Evolutionary conservation across 2,888 invertebrate species (phyloP), one percentile per base, ranked within the genome.

Genomic region (Ethmia dodecea): DNA sequence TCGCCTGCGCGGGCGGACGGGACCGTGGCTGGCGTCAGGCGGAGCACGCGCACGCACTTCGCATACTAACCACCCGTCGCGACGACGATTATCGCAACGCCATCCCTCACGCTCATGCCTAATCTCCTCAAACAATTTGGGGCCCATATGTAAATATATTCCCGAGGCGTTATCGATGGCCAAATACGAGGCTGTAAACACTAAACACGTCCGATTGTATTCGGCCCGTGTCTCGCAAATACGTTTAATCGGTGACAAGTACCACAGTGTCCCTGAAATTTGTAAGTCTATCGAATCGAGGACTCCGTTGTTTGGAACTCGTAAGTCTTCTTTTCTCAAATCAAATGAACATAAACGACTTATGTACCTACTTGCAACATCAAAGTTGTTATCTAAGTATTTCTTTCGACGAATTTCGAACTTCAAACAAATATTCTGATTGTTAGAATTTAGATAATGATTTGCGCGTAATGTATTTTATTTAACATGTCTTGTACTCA

Each of bases 61-160:
- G 86, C 77, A 86, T 84, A 84, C 81, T 84, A 86, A 84, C 71
- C 69, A 57, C 71, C 51, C 49, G 65, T 52, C 71, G 71, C 71
- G 66, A 72, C 74, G 53, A 59, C 60, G 64, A 76, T 74, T 66
- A 80, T 79, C 74, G 75, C 76, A 58, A 49, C 45, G 37, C 59
- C 65, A 69, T 65, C 71, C 68, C 60, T 59, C 55, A 53, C 60
- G 62, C 60, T 60, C 56, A 53, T 59, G 62, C 62, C 65, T 73
- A 69, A 78, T 76, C 78, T 77, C 60, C 54, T 43, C 67, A 67
- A 74, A 74, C 70, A 73, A 49, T 63, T 72, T 76, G 69, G 71
- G 70, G 54, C 45, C 50, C 59, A 52, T 55, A 56, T 59, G 72
- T 72, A 65, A 79, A 81, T 77, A n/a, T n/a, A 80, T 70, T 68